These are phyloP conservation scores for Lasioglossum marginatum DNA, from an alignment of 2,888 invertebrate species.

Conservation along the genomic window DNA sequence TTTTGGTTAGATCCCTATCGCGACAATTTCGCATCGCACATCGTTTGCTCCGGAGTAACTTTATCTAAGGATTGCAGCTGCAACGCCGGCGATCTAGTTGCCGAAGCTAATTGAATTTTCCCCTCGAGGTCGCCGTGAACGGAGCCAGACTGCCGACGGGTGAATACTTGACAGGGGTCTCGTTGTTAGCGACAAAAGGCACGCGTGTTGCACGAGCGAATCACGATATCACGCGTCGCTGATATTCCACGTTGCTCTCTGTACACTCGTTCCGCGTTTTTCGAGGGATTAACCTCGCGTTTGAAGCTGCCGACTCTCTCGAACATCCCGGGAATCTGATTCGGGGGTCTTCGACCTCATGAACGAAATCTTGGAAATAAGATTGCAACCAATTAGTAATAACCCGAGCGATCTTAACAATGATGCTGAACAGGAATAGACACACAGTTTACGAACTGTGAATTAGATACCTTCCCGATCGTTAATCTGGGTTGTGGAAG, in stretches of 20 bases:
- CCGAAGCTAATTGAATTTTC: slow-evolving; percentile 78
- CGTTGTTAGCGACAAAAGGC: slow-evolving; percentile 78
- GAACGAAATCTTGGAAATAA: slow-evolving; percentile 7
- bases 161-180: slow-evolving; percentile 71
- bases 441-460: background rate
- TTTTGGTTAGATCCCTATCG: background rate
- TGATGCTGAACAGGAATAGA: background rate
- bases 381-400: slow-evolving; percentile 1
- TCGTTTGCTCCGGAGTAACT: slow-evolving; percentile 14
- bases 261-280: slow-evolving; percentile 23
- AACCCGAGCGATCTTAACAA: background rate
- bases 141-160: slow-evolving; percentile 54
- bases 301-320: slow-evolving; percentile 40
- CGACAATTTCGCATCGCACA: slow-evolving; percentile 6
- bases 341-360: slow-evolving; percentile 50
- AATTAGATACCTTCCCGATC: background rate
- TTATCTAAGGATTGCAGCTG: slow-evolving; percentile 72
- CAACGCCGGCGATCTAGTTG: slow-evolving; percentile 60
- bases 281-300: slow-evolving; percentile 33
- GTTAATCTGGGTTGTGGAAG: background rate
- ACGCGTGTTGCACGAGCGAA: slow-evolving; percentile 63
- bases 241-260: slow-evolving; percentile 55
- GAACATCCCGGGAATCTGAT: slow-evolving; percentile 21
- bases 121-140: slow-evolving; percentile 70
- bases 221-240: slow-evolving; percentile 72